phyloP scores from a whole-genome alignment of 2,888 invertebrate species.

The Melitaea athalia region DNA sequence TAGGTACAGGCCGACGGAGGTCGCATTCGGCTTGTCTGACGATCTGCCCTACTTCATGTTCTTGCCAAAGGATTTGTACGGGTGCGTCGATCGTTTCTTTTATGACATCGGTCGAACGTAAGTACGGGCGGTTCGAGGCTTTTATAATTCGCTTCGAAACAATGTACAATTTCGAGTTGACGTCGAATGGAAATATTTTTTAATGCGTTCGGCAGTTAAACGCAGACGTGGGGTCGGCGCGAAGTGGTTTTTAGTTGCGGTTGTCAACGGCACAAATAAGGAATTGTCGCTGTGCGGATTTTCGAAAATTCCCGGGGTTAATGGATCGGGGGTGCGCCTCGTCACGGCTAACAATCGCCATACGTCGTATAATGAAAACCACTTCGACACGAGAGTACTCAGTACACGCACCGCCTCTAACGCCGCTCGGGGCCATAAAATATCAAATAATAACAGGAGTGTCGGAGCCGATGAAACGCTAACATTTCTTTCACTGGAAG shows the following conservation, averaged over 20 bases:
- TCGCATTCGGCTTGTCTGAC: conserved; percentile 76
- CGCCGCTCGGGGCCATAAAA: conserved; percentile 58
- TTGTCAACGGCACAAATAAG: conserved; percentile 77
- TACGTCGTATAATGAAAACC: conserved; percentile 77
- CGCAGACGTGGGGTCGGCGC: conserved; percentile 60
- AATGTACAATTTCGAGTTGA: conserved; percentile 4
- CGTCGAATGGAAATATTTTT: conserved; percentile 15
- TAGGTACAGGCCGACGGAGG: conserved; percentile 71
- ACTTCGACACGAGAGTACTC: conserved; percentile 72
- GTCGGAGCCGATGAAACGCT: conserved; percentile 23
- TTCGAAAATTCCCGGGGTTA: conserved; percentile 67
- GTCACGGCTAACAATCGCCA: conserved; percentile 75
- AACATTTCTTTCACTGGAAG: conserved; percentile 11
- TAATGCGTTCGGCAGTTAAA: conserved; percentile 58
- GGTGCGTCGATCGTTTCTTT: conserved; percentile 77
- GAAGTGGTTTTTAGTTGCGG: conserved; percentile 64
- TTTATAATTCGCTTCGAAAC: conserved; percentile 37
- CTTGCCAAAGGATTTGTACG: conserved; percentile 80
- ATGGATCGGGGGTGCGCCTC: conserved; percentile 62
- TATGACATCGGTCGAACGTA: conserved; percentile 70
- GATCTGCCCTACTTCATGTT: conserved; percentile 79
- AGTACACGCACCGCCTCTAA: conserved; percentile 61
- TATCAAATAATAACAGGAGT: conserved; percentile 46
- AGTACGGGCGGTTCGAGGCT: conserved; percentile 74
- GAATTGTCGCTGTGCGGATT: conserved; percentile 74